Conservation (phyloP, 2,888 invertebrate genomes). For the Lagria hirta region DNA sequence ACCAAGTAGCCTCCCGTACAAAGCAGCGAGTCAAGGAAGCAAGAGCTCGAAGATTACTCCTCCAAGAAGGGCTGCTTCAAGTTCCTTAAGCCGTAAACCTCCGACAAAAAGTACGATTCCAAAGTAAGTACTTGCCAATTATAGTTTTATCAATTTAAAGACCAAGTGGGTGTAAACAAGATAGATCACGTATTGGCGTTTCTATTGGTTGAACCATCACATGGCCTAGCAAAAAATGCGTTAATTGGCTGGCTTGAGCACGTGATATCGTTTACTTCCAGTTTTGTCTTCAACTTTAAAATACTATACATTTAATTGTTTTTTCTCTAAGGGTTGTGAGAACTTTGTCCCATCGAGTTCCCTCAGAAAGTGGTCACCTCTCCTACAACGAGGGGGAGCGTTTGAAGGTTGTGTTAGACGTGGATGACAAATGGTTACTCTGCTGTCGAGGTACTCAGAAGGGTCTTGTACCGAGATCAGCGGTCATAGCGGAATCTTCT, state of each 20-base stretch:
- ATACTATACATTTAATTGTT: constrained; percentile 1
- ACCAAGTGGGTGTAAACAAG: too few species aligned
- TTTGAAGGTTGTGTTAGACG: constrained; percentile 71
- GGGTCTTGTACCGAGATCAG: constrained; percentile 73
- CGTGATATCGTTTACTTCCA: too few species aligned
- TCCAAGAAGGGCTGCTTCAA: constrained; percentile 68
- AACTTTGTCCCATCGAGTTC: constrained; percentile 71
- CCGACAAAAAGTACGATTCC: constrained; percentile 48
- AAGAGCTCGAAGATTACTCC: constrained; percentile 51
- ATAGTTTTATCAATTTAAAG: too few species aligned
- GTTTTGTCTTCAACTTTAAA: neutral
- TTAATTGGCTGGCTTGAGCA: too few species aligned
- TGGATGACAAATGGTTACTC: constrained; percentile 73
- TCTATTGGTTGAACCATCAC: too few species aligned
- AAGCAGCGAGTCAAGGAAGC: constrained; percentile 49
- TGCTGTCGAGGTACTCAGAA: constrained; percentile 76
- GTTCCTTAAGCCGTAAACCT: constrained; percentile 62
- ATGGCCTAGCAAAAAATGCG: too few species aligned
- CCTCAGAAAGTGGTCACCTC: constrained; percentile 76
- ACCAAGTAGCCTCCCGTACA: constrained; percentile 72
- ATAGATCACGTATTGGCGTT: too few species aligned
- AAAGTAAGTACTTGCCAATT: constrained; percentile 58
- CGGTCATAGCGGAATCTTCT: constrained; percentile 62
- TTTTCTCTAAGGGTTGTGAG: constrained; percentile 64
- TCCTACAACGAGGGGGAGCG: constrained; percentile 77